These are phyloP conservation scores for Salarias fasciatus DNA, from an alignment of 2,797 vertebrate species.

Conservation along the genomic window DNA sequence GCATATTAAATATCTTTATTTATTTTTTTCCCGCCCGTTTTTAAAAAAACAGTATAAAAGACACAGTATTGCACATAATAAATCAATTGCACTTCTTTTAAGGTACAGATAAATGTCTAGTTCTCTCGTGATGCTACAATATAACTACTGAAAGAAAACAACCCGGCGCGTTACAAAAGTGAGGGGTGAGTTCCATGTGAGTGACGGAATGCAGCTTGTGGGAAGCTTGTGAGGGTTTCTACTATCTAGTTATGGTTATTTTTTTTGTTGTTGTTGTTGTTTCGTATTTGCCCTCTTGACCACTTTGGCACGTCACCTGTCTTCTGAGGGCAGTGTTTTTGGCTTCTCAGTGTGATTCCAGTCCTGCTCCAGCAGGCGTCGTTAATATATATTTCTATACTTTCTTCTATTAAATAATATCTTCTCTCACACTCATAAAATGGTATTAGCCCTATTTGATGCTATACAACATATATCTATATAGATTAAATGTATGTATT, in stretches of 20 bases:
- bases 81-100: conserved; percentile 90
- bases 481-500: conserved; percentile 49
- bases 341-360: conserved; percentile 60
- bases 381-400: conserved; percentile 22
- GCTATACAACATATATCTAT: conserved; percentile 47
- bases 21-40: conserved; percentile 27
- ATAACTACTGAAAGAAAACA: conserved; percentile 71
- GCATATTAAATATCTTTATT: conserved; percentile 80
- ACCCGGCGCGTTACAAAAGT: conserved; percentile 65
- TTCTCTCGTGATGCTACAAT: conserved; percentile 81
- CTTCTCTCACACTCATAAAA: conserved; percentile 57
- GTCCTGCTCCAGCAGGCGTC: conserved; percentile 36
- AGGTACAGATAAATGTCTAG: conserved; percentile 80
- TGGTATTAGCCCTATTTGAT: conserved; percentile 69
- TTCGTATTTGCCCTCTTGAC: conserved; percentile 55
- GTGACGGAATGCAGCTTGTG: conserved; percentile 63
- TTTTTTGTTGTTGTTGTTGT: conserved; percentile 24
- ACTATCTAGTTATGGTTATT: conserved; percentile 28
- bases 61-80: conserved; percentile 83
- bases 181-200: conserved; percentile 53
- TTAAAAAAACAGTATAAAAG: conserved; percentile 90
- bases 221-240: conserved; percentile 47
- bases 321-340: conserved; percentile 58
- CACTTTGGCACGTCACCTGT: conserved; percentile 62
- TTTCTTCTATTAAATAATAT: conserved; percentile 10